Conservation (phyloP, 1,140 invertebrate species). For the Zaprionus capensis region DNA sequence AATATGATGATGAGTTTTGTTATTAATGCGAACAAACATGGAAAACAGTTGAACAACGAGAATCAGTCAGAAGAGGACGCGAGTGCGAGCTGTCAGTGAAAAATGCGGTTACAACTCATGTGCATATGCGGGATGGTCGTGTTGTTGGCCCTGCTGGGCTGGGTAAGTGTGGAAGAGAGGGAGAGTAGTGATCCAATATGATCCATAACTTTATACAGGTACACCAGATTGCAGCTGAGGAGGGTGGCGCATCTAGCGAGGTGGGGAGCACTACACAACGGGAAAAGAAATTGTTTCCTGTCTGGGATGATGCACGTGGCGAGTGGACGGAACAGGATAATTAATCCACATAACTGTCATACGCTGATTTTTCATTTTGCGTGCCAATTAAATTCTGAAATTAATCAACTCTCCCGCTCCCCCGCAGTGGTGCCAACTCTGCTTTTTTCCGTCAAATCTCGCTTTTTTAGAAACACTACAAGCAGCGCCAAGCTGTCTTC, state of each 20-base stretch:
- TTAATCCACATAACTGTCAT: constrained; percentile 4
- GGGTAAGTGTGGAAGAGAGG: constrained; percentile 17
- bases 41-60: constrained; percentile 20
- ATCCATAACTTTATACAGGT: constrained; percentile 33
- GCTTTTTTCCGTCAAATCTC: too few species aligned
- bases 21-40: constrained; percentile 25
- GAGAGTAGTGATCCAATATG: not conserved
- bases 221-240: constrained; percentile 44
- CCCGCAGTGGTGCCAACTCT: too few species aligned
- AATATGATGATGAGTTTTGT: constrained; percentile 30
- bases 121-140: constrained; percentile 30
- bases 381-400: not conserved
- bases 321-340: constrained; percentile 42
- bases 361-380: not conserved
- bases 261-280: constrained; percentile 3
- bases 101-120: constrained; percentile 47
- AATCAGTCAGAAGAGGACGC: not conserved
- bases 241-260: constrained; percentile 5
- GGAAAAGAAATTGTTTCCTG: constrained; percentile 54
- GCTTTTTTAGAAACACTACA: too few species aligned
- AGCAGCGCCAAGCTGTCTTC: too few species aligned
- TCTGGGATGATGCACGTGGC: constrained; percentile 59
- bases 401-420: not conserved
- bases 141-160: constrained; percentile 39
- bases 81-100: constrained; percentile 21